phyloP scores from a whole-genome alignment of 2,888 invertebrate species.

The Norana najaformis region DNA sequence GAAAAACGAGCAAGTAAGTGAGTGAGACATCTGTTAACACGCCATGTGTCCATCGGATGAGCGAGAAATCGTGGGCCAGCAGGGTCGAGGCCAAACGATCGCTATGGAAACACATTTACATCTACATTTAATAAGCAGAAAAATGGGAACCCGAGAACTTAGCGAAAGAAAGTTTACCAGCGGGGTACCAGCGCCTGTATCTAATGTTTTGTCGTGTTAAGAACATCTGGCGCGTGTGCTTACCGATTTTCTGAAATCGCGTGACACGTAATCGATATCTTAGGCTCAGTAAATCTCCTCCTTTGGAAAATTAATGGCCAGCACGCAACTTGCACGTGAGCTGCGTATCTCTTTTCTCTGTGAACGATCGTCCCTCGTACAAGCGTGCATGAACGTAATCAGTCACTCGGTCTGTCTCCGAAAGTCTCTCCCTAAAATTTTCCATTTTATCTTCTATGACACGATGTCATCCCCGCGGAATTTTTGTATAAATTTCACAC shows the following conservation, averaged over 20 bases:
- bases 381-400: background rate
- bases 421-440: background rate
- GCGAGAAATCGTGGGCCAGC: too few species aligned
- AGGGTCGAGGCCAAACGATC: too few species aligned
- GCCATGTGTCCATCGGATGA: too few species aligned
- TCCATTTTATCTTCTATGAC: background rate
- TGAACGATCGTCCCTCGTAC: background rate
- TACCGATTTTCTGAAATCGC: background rate
- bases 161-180: too few species aligned
- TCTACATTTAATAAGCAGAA: too few species aligned
- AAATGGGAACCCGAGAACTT: too few species aligned
- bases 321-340: background rate
- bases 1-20: too few species aligned
- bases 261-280: background rate
- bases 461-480: background rate
- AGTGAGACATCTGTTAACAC: too few species aligned
- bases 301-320: constrained; percentile 5
- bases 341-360: background rate
- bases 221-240: background rate
- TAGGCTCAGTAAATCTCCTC: background rate
- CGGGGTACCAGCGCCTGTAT: too few species aligned
- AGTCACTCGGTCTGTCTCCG: background rate
- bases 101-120: too few species aligned
- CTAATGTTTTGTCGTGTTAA: background rate
- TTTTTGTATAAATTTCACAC: background rate